Evolutionary conservation across 30 jellyfish, hydroid and myxozoan species (phyloP), one percentile per base, ranked within the genome.

Genomic region (Hydractinia symbiolongicarpus): DNA sequence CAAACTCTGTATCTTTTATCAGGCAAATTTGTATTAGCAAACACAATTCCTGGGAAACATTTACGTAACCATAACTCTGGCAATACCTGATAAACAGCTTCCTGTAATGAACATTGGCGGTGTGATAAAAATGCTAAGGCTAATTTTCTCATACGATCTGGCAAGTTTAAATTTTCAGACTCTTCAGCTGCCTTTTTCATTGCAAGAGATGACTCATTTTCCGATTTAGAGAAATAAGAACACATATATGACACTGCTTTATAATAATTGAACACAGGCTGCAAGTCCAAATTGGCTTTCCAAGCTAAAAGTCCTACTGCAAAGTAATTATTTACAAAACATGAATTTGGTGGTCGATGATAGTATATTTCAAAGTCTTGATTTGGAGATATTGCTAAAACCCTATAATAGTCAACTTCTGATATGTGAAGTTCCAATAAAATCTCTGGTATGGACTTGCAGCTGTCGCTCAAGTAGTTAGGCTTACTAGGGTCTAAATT

Each of bases 21-120:
- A 30, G 44, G 44, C 44, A 30, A 30, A 30, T 30, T 30, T 30
- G 44, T 30, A 30, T 30, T 30, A 30, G 44, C 44, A 30, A 30
- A 30, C 17, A 58, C 19, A 58, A 58, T 11, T 11, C 49, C 49
- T 11, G 78, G 78, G 15, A 68, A 68, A 20, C 78, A 15, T 21
- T 67, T 67, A 13, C 78, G 78, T 20, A 67, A 21, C 78, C 78
- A 67, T 21, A 67, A 67, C 78, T 67, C 78, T 11, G 78, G 78
- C 78, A 67, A 11, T 15, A 67, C 14, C 21, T 67, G 78, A 67
- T 67, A 67, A 49, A 67, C 78, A 11, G 78, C 78, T 67, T 67
- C 78, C 21, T 67, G 78, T 13, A 67, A 15, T 13, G 78, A 67
- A 67, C 52, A 15, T 67, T 67, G 52, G 11, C 78, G 19, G 21